Percentiles rank a stretch among this genome's conserved stretches.
Conservation (phyloP, 2,113 vertebrate species). For the Perca flavescens region DNA sequence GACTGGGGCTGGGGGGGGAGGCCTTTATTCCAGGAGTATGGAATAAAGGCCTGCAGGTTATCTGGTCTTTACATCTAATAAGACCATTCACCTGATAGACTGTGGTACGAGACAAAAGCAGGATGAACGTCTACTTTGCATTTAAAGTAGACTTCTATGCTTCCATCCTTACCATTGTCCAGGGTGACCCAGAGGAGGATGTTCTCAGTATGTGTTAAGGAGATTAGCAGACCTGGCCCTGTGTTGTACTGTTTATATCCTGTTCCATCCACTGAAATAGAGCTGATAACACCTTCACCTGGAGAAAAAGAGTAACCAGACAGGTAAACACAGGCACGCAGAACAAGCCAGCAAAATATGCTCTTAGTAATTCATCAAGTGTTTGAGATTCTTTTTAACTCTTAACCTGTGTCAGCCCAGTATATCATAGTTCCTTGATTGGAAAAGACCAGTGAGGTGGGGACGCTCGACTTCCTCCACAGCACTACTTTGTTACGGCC, state of each 20-base stretch:
- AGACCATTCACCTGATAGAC: slow-evolving; percentile 85
- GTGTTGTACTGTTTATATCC: slow-evolving; percentile 81
- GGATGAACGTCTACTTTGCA: slow-evolving; percentile 83
- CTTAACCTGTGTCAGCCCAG: slow-evolving; percentile 90
- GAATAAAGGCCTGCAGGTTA: background rate
- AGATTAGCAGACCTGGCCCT: slow-evolving; percentile 79
- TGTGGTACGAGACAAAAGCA: slow-evolving; percentile 79
- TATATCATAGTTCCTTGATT: slow-evolving; percentile 84
- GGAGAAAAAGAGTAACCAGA: background rate
- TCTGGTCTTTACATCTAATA: background rate
- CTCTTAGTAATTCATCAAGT: background rate
- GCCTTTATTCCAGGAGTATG: background rate
- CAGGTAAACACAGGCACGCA: background rate
- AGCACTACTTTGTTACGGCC: slow-evolving; percentile 80
- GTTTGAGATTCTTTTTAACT: background rate
- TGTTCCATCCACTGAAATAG: slow-evolving; percentile 87
- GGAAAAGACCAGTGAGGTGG: slow-evolving; percentile 85
- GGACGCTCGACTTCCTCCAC: slow-evolving; percentile 84
- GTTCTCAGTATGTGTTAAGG: slow-evolving; percentile 85
- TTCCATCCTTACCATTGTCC: slow-evolving; percentile 77
- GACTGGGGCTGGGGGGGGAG: too few relatives aligned
- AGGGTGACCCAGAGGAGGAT: slow-evolving; percentile 88
- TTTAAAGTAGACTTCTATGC: background rate
- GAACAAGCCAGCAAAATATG: background rate
- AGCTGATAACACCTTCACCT: slow-evolving; percentile 87